Evolutionary conservation across 2,888 invertebrate genomes (phyloP).

Genomic region (Polia nebulosa): DNA sequence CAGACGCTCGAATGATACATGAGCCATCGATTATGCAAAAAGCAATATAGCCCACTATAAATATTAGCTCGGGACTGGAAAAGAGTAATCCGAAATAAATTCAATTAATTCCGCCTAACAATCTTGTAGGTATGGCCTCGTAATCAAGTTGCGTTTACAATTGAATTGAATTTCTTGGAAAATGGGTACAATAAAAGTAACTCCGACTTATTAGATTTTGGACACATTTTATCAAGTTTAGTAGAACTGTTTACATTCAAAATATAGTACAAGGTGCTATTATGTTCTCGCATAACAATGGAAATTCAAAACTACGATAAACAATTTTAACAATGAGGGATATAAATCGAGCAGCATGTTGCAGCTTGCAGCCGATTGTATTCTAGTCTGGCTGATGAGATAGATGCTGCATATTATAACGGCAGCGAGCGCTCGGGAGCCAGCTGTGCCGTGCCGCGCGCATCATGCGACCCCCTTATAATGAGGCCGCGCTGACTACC

Average conservation of each 20-base stretch:
- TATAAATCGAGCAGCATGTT: slow-evolving; percentile 21
- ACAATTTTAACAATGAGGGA: slow-evolving; percentile 33
- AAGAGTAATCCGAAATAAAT: slow-evolving; percentile 60
- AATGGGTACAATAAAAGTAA: slow-evolving; percentile 17
- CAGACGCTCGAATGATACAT: slow-evolving; percentile 61
- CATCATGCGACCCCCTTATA: slow-evolving; percentile 67
- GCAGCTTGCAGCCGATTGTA: slow-evolving; percentile 27
- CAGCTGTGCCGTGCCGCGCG: slow-evolving; percentile 61
- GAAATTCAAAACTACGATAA: slow-evolving; percentile 26
- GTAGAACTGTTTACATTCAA: slow-evolving; percentile 3
- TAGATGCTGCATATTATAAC: slow-evolving; percentile 41
- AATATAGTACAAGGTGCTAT: slow-evolving; percentile 4
- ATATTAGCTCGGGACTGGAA: slow-evolving; percentile 56
- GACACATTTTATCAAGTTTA: slow-evolving; percentile 9
- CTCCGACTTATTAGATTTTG: slow-evolving; percentile 26
- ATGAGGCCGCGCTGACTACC: slow-evolving; percentile 72
- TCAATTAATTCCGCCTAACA: slow-evolving; percentile 57
- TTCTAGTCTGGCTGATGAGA: slow-evolving; percentile 25
- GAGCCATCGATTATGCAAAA: slow-evolving; percentile 60
- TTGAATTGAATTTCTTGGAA: slow-evolving; percentile 48
- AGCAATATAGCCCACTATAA: slow-evolving; percentile 56
- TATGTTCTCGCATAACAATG: slow-evolving; percentile 17
- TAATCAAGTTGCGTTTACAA: slow-evolving; percentile 48
- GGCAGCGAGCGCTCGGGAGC: slow-evolving; percentile 46
- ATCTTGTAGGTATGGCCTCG: slow-evolving; percentile 45